These are phyloP conservation scores for Cephonodes hylas DNA, from an alignment of 2,888 invertebrate species.

Conservation along the genomic window DNA sequence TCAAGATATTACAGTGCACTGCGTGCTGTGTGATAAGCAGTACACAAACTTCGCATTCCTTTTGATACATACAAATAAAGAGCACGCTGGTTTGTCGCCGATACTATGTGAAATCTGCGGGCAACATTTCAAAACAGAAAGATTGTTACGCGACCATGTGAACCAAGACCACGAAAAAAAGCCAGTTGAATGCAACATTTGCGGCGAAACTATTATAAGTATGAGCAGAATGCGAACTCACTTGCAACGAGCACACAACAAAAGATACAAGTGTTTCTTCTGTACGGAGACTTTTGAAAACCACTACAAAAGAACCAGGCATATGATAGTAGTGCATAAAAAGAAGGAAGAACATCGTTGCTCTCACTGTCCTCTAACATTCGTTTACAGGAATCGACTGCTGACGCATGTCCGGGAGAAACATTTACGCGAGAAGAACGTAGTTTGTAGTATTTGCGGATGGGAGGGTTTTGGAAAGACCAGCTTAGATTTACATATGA, in stretches of 20 bases:
- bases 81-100: constrained; percentile 31
- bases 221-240: constrained; percentile 51
- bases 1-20: constrained; percentile 36
- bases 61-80: constrained; percentile 38
- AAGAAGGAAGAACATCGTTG: constrained; percentile 32
- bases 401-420: constrained; percentile 37
- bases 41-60: constrained; percentile 38
- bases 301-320: constrained; percentile 32
- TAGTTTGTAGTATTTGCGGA: constrained; percentile 58
- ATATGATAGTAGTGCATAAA: constrained; percentile 34
- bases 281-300: constrained; percentile 35
- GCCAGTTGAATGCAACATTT: constrained; percentile 35
- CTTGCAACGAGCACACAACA: constrained; percentile 32
- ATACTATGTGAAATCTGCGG: constrained; percentile 46
- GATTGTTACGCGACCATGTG: constrained; percentile 35
- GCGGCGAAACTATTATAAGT: constrained; percentile 45
- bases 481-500: constrained; percentile 30
- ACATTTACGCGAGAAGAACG: constrained; percentile 43
- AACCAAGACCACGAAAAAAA: constrained; percentile 34
- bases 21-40: constrained; percentile 33
- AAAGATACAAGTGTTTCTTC: constrained; percentile 30
- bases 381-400: constrained; percentile 36
- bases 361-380: constrained; percentile 36
- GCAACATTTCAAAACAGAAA: constrained; percentile 30
- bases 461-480: constrained; percentile 27